Evolutionary conservation across 1,140 invertebrate species (phyloP).

Genomic region (Papilio polytes): DNA sequence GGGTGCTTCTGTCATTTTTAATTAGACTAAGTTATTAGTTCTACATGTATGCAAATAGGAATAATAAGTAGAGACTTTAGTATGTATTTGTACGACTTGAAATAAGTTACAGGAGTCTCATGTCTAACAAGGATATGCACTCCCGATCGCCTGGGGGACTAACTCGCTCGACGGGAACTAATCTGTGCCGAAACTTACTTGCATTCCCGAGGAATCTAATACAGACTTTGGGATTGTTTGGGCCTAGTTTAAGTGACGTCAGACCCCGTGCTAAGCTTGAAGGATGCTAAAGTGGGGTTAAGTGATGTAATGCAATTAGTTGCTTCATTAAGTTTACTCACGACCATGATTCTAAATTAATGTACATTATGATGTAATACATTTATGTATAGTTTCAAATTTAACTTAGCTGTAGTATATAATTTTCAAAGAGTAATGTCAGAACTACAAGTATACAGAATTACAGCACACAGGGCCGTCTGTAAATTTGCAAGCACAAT

Average conservation of each 20-base stretch:
- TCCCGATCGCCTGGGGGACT: conserved; percentile 53
- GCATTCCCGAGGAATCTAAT: conserved; percentile 53
- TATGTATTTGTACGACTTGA: conserved; percentile 50
- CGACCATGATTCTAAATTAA: neutral
- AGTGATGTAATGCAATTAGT: conserved; percentile 34
- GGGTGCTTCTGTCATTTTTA: neutral
- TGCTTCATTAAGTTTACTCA: conserved; percentile 17
- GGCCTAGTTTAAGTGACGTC: conserved; percentile 37
- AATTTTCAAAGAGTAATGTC: neutral
- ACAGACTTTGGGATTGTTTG: conserved; percentile 60
- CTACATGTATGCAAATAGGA: conserved; percentile 32
- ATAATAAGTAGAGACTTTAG: conserved; percentile 47
- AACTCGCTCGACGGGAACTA: conserved; percentile 56
- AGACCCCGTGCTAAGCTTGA: neutral
- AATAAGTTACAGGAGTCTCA: conserved; percentile 68
- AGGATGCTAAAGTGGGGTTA: conserved; percentile 25
- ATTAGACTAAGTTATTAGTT: conserved; percentile 3
- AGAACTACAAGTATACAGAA: conserved; percentile 30
- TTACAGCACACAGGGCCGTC: conserved; percentile 34
- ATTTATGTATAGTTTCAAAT: neutral
- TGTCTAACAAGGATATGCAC: conserved; percentile 78
- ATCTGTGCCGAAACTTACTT: conserved; percentile 66
- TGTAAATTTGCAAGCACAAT: conserved; percentile 52
- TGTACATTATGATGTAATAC: neutral
- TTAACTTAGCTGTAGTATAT: neutral